phyloP scores from a whole-genome alignment of 2,888 invertebrate species.

The Holacanthella duospinosa region DNA sequence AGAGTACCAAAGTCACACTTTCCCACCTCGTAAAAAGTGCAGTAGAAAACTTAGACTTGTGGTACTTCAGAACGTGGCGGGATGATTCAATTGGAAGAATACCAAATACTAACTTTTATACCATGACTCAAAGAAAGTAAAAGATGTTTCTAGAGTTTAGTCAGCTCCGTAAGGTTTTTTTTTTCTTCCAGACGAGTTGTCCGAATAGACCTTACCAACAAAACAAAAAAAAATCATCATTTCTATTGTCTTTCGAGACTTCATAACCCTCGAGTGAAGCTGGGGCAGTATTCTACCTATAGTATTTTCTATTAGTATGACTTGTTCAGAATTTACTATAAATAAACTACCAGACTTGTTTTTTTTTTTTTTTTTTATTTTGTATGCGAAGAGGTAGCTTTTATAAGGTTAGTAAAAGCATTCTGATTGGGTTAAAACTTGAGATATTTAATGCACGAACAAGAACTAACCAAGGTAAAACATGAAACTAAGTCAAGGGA shows the following conservation, averaged over 20 bases:
- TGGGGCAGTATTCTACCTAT: no score
- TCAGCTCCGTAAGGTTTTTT: conserved; percentile 2
- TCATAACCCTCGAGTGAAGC: no score
- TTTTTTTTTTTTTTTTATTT: neutral
- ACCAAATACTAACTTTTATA: neutral
- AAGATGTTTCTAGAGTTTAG: neutral
- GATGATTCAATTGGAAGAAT: conserved; percentile 22
- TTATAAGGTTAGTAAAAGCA: neutral
- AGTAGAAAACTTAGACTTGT: neutral
- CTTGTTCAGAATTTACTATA: conserved; percentile 1
- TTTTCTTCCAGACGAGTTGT: conserved; percentile 1
- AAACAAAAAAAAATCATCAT: no score
- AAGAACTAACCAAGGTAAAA: neutral
- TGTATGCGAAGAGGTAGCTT: neutral
- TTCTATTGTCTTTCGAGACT: neutral
- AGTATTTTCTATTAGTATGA: neutral
- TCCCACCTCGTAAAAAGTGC: conserved; percentile 34
- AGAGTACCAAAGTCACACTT: conserved; percentile 38
- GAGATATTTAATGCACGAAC: neutral
- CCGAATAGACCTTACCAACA: no score
- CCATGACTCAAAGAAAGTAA: neutral
- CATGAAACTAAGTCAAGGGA: neutral
- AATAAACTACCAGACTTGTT: neutral
- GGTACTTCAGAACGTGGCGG: conserved; percentile 19
- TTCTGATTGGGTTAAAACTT: neutral